Conservation (phyloP, 2,797 vertebrate genomes). For the Halcyon smyrnensis region DNA sequence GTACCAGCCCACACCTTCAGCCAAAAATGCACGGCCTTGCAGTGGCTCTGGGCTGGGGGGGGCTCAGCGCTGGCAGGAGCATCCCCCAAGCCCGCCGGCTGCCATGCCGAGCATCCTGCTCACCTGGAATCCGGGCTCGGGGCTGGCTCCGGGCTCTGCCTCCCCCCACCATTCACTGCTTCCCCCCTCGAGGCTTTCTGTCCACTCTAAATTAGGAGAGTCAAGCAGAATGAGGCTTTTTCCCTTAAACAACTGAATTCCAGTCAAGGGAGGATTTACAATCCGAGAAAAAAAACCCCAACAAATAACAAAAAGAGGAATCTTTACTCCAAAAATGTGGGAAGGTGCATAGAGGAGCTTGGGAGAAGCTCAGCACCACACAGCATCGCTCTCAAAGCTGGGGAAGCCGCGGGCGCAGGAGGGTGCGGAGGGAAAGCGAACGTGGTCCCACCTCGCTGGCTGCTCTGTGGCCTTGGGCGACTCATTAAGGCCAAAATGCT, state of each 20-base stretch:
- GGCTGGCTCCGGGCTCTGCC: neutral
- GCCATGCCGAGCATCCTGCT: neutral
- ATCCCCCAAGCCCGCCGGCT: neutral
- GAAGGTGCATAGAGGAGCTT: neutral
- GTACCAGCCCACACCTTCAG: neutral
- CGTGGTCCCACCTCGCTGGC: neutral
- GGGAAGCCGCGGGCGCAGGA: neutral
- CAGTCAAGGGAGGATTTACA: neutral
- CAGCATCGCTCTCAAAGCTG: neutral
- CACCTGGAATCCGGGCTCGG: neutral
- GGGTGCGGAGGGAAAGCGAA: neutral
- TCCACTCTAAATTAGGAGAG: neutral
- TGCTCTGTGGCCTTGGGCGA: neutral
- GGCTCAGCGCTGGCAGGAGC: fast-evolving
- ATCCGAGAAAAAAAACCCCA: neutral
- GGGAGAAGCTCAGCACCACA: neutral
- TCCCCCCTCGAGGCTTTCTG: neutral
- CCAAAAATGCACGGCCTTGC: neutral
- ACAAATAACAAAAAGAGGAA: neutral
- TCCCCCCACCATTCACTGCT: neutral
- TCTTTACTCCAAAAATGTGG: neutral
- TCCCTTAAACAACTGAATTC: neutral
- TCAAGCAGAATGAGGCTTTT: neutral
- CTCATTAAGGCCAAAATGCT: conserved; percentile 9
- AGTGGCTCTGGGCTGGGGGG: neutral